Evolutionary conservation across 2,113 vertebrate species (phyloP).

Genomic region (Formicarius rufipectus): DNA sequence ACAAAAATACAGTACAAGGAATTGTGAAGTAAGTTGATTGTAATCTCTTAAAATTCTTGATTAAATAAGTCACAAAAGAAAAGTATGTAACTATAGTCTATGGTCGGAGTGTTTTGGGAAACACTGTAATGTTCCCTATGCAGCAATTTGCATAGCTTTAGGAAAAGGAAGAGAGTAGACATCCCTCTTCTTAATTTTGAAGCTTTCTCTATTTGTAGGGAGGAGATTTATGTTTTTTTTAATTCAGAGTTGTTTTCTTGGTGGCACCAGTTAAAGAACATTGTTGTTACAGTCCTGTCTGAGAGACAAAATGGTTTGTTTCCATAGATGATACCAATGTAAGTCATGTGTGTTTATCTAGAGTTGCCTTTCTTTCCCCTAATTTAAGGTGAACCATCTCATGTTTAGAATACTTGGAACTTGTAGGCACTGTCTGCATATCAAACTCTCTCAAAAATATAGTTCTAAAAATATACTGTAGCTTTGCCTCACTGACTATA

Average conservation of each 20-base stretch:
- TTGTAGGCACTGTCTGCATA: background rate
- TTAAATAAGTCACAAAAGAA: background rate
- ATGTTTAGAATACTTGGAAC: background rate
- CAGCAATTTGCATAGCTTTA: background rate
- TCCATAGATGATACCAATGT: background rate
- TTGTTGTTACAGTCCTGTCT: background rate
- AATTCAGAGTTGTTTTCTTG: background rate
- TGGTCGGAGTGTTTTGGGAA: background rate
- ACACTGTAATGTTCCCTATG: fast-evolving
- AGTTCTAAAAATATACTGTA: background rate
- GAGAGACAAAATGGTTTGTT: background rate
- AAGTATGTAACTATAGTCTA: background rate
- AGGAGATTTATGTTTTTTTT: background rate
- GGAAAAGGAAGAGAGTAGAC: background rate
- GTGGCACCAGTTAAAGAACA: background rate
- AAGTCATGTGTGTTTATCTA: background rate
- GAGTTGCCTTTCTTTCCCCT: background rate
- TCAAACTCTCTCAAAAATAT: background rate
- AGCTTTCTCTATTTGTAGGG: background rate
- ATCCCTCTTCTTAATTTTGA: background rate
- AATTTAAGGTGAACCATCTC: background rate
- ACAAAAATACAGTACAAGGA: constrained; percentile 83
- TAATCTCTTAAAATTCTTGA: background rate
- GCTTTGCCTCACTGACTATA: background rate
- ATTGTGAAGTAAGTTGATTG: constrained; percentile 86